Evolutionary conservation across 2,113 vertebrate genomes (phyloP).

Genomic region (Ophthalmolycus amberensis): DNA sequence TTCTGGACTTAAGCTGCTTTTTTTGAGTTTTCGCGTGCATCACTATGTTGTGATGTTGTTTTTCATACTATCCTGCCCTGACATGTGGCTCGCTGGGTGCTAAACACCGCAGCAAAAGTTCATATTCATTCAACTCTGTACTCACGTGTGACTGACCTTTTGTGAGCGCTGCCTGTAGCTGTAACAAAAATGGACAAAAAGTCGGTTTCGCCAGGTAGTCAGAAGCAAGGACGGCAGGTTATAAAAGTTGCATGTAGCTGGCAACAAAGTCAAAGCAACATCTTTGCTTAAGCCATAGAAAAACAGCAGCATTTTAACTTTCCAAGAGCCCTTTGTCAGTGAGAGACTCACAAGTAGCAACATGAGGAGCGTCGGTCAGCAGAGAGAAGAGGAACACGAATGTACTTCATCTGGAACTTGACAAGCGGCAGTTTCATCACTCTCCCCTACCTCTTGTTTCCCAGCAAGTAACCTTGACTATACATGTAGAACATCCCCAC

Average conservation of each 20-base stretch:
- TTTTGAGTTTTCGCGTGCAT: neutral
- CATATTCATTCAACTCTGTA: neutral
- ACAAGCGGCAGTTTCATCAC: slow-evolving; percentile 16
- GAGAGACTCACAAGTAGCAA: slow-evolving; percentile 7
- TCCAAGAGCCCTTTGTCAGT: neutral
- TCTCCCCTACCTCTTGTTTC: neutral
- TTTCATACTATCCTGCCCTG: neutral
- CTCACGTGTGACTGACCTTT: slow-evolving; percentile 2
- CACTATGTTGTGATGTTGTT: neutral
- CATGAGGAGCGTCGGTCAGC: slow-evolving; percentile 9
- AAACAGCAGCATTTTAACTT: neutral
- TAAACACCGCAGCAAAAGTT: neutral
- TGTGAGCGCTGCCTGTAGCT: neutral
- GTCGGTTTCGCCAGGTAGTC: neutral
- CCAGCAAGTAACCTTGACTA: neutral
- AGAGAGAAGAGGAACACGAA: neutral
- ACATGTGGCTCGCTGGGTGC: neutral
- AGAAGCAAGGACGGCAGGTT: neutral
- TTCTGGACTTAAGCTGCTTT: neutral
- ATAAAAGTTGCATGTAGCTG: slow-evolving; percentile 7
- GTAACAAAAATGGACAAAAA: neutral
- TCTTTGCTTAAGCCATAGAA: neutral
- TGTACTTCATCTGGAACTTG: slow-evolving; percentile 20
- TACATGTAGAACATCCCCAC: neutral
- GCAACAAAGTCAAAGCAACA: neutral